Conservation (phyloP, 2,888 invertebrate species). For the Podabrus alpinus region DNA sequence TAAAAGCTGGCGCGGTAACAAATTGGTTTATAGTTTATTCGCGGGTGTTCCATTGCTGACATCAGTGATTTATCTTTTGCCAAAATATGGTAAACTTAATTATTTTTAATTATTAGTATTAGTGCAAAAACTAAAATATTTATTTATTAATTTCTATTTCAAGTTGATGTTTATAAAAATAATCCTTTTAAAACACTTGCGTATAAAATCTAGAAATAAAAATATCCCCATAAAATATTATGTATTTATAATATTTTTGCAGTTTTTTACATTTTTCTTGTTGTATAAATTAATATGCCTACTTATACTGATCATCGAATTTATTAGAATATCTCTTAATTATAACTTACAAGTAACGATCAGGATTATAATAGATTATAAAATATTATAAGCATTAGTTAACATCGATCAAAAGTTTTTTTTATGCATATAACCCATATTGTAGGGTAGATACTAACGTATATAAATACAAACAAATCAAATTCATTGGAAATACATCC, state of each 20-base stretch:
- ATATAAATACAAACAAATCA: background rate
- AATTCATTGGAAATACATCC: background rate
- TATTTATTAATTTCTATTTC: background rate
- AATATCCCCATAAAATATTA: too few species aligned
- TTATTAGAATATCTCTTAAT: too few species aligned
- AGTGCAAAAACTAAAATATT: background rate
- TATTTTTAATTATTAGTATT: background rate
- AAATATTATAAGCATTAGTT: too few species aligned
- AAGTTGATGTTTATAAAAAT: too few species aligned
- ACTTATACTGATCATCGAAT: too few species aligned
- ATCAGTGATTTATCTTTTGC: conserved; percentile 33
- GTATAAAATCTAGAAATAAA: too few species aligned
- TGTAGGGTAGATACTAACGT: background rate
- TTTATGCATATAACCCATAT: background rate
- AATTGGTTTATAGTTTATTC: conserved; percentile 33
- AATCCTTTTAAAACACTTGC: too few species aligned
- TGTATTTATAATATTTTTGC: too few species aligned
- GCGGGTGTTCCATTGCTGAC: conserved; percentile 50
- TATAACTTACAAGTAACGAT: background rate
- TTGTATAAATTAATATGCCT: background rate
- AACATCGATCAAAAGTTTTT: background rate
- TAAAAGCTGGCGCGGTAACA: conserved; percentile 21
- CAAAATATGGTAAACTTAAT: background rate
- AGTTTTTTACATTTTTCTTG: too few species aligned
- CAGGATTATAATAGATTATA: background rate